phyloP scores from a whole-genome alignment of 2,797 vertebrate species.

The Staurois parvus region DNA sequence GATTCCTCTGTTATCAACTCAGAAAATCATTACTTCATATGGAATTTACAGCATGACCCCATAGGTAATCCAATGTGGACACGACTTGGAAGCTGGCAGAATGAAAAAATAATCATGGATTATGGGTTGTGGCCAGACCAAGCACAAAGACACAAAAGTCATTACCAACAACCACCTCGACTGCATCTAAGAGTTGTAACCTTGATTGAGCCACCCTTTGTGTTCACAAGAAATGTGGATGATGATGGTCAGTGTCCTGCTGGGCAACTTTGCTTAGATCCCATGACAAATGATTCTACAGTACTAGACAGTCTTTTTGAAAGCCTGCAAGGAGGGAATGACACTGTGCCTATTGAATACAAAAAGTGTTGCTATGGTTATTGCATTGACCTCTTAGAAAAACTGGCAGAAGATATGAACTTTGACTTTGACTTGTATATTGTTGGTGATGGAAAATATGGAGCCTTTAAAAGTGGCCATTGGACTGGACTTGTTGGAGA shows the following conservation, averaged over 20 bases:
- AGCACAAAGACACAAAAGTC: constrained; percentile 80
- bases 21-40: constrained; percentile 96
- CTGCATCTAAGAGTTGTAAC: constrained; percentile 93
- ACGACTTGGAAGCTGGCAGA: constrained; percentile 91
- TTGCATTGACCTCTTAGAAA: constrained; percentile 94
- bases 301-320: constrained; percentile 85
- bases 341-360: constrained; percentile 83
- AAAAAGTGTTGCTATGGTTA: constrained; percentile 98
- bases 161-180: constrained; percentile 76
- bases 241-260: constrained; percentile 93
- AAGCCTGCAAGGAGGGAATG: constrained; percentile 84
- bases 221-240: constrained; percentile 96
- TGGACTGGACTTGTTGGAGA: constrained; percentile 97
- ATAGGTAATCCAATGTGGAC: constrained; percentile 96
- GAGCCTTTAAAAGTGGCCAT: constrained; percentile 91
- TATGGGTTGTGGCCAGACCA: constrained; percentile 91
- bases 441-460: constrained; percentile 96
- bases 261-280: constrained; percentile 92
- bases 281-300: constrained; percentile 88
- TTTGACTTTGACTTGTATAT: constrained; percentile 97
- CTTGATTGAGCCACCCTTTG: constrained; percentile 94
- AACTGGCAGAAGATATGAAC: constrained; percentile 94
- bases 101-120: constrained; percentile 89
- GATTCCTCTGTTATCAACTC: constrained; percentile 84
- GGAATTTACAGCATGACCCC: constrained; percentile 96